phyloP scores from a whole-genome alignment of 2,888 invertebrate genomes.

The Lasioglossum leucozonium region DNA sequence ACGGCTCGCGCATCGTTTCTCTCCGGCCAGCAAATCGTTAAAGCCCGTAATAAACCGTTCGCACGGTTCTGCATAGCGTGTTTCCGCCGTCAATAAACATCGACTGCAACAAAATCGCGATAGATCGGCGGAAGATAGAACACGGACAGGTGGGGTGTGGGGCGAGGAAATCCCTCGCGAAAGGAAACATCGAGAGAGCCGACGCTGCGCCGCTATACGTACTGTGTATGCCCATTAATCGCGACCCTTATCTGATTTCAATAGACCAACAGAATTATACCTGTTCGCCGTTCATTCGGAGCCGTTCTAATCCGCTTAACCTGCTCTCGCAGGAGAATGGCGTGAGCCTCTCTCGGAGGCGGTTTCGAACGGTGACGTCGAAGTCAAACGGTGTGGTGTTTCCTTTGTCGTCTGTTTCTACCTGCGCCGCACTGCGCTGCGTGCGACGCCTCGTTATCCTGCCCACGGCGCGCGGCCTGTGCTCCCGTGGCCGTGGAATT shows the following conservation, averaged over 20 bases:
- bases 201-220: neutral
- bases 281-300: conserved; percentile 28
- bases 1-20: neutral
- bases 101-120: neutral
- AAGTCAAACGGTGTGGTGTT: conserved; percentile 56
- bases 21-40: neutral
- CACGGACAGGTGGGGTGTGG: too few species aligned
- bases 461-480: conserved; percentile 7
- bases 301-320: conserved; percentile 52
- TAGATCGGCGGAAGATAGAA: neutral
- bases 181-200: conserved; percentile 19
- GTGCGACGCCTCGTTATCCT: conserved; percentile 41
- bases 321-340: neutral
- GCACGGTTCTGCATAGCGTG: neutral
- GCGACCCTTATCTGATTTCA: conserved; percentile 32
- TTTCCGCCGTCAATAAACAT: neutral
- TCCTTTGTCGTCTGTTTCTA: conserved; percentile 33
- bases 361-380: neutral
- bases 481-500: conserved; percentile 11
- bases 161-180: neutral
- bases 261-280: conserved; percentile 44
- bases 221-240: neutral
- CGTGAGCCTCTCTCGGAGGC: conserved; percentile 5
- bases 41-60: neutral
- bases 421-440: neutral